A percentile compares a stretch with the other conserved stretches of the same genome.
These are phyloP conservation scores for Seira musarum DNA, from an alignment of 2,888 invertebrate species.

Conservation along the genomic window DNA sequence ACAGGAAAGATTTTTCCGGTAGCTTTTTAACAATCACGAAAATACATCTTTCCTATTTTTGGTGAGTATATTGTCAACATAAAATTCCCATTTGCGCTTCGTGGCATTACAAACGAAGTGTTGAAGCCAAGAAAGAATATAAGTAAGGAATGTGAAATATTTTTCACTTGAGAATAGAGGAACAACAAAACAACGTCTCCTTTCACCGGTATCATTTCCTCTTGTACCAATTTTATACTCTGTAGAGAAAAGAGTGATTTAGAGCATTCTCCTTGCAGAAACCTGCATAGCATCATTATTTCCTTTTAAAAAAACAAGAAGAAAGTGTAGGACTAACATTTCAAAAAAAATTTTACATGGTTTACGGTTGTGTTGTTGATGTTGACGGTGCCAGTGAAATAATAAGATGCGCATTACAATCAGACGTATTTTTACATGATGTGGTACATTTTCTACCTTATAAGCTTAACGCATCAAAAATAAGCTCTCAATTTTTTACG, in stretches of 20 bases:
- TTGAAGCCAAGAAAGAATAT: neutral
- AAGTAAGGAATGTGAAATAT: neutral
- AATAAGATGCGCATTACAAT: conserved; percentile 1
- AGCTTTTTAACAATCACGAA: too few species aligned
- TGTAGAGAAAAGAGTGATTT: neutral
- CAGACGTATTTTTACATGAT: neutral
- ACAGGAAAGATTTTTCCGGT: neutral
- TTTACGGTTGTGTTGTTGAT: neutral
- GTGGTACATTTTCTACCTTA: neutral
- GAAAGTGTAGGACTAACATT: neutral
- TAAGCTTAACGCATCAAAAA: neutral
- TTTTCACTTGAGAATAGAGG: neutral
- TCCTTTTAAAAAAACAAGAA: neutral
- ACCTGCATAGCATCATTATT: conserved; percentile 1
- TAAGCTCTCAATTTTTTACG: neutral
- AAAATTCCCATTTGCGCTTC: neutral
- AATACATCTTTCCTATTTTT: neutral
- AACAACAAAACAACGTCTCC: neutral
- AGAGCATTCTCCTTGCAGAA: neutral
- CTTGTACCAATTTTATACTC: neutral
- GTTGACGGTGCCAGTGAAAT: neutral
- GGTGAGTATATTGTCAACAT: neutral
- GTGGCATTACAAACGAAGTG: neutral
- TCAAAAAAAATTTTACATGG: neutral
- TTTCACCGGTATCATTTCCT: conserved; percentile 4